Evolutionary conservation across 2,113 vertebrate genomes (phyloP), one percentile per base, ranked within the genome.

Genomic region (Dissostichus mawsoni): DNA sequence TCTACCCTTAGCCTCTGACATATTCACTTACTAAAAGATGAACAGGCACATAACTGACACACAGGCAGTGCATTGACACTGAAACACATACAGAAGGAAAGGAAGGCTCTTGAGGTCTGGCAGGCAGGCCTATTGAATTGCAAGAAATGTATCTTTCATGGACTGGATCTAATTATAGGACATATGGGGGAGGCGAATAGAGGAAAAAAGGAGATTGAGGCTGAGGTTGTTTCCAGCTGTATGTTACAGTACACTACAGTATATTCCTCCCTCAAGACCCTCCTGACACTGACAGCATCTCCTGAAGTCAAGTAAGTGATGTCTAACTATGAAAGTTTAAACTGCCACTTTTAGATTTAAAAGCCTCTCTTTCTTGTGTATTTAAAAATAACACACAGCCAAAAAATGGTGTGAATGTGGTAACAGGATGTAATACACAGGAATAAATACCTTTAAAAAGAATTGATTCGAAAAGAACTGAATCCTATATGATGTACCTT

Each of bases 111-210:
- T 71, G 47, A 70, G 77, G 70, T 77, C 70, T 86, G 50, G 50
- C 78, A 70, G 57, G 20, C 66, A 78, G 25, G 70, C 25, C 69
- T 69, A 53, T 56, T 79, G 71, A 73, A 81, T 56, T 48, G 52
- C 70, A 57, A 57, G 82, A 83, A 85, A 82, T 77, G 58, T 66
- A 56, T 78, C 78, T 89, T 87, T 86, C 62, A 75, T 90, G 76
- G 77, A 23, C 41, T 72, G 3, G 2, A 16, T 80, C 83, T 89
- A 85, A 82, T 79, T 78, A 78, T 88, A 87, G 84, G 59, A 67
- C 0, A 57, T 81, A 85, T 41, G 78, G 72, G 58, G 86, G 84
- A 81, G 84, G 84, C 2, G 29, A 63, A 71, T 55, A 23, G 41
- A 57, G 71, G 33, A 79, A 67, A 83, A 58, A 57, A 45, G 65